A percentile compares a stretch with the other conserved stretches of the same genome.
These are phyloP conservation scores for Ramazzottius varieornatus DNA, from an alignment of 2,888 invertebrate species.

Conservation along the genomic window DNA sequence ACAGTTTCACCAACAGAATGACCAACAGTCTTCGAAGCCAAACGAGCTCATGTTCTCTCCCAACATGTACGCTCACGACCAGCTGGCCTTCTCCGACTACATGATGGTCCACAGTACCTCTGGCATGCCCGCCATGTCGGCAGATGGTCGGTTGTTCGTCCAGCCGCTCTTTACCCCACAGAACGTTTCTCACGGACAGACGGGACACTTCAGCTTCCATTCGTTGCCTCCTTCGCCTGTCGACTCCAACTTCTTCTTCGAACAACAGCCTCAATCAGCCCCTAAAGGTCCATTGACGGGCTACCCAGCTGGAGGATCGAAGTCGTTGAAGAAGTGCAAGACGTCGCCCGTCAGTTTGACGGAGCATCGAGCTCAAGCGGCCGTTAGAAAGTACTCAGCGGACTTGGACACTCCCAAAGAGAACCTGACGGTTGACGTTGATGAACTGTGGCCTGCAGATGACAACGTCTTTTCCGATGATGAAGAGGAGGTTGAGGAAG, in stretches of 20 bases:
- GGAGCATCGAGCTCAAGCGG: neutral
- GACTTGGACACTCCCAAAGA: neutral
- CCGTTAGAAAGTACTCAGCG: neutral
- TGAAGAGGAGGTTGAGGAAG: neutral
- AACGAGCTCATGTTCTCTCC: too few relatives aligned
- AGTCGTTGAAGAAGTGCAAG: too few relatives aligned
- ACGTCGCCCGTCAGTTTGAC: too few relatives aligned
- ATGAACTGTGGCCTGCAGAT: neutral
- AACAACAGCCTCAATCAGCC: too few relatives aligned
- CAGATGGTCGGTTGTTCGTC: neutral
- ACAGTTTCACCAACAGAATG: too few relatives aligned
- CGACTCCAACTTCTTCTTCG: too few relatives aligned
- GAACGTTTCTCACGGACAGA: neutral
- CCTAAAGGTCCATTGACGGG: too few relatives aligned
- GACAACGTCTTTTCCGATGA: neutral
- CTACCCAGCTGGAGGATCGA: too few relatives aligned
- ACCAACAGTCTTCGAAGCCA: too few relatives aligned
- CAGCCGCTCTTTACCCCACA: neutral
- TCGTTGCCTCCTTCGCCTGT: too few relatives aligned
- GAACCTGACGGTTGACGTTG: neutral
- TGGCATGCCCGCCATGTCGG: neutral
- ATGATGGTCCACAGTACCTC: neutral
- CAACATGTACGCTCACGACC: too few relatives aligned
- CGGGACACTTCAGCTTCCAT: too few relatives aligned
- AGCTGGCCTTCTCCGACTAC: neutral